A percentile compares a stretch with the other conserved stretches of the same genome.
Evolutionary conservation across 2,113 vertebrate species (phyloP).

Genomic region (Macrotis lagotis): DNA sequence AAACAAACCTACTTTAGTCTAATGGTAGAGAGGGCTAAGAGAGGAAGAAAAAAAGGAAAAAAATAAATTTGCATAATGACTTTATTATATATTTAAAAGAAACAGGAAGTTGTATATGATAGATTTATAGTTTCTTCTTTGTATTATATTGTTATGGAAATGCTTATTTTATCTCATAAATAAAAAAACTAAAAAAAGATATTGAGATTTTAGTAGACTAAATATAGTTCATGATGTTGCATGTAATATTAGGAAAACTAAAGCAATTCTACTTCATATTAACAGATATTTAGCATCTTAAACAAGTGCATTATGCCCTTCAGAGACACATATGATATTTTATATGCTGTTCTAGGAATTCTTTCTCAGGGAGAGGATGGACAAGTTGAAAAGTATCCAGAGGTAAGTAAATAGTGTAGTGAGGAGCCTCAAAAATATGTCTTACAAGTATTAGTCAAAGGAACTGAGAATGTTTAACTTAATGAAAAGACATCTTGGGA

Average conservation of each 20-base stretch:
- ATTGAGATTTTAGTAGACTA: background rate
- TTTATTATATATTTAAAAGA: no score
- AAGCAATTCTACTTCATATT: background rate
- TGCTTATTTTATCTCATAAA: no score
- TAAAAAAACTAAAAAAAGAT: no score
- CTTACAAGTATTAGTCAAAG: background rate
- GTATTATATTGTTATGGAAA: no score
- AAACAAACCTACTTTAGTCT: no score
- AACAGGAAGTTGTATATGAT: no score
- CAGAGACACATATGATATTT: background rate
- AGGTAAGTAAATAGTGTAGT: background rate
- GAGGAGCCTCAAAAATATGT: background rate
- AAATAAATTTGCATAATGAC: no score
- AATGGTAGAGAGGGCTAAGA: no score
- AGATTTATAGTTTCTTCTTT: no score
- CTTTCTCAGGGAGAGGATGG: background rate
- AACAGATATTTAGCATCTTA: background rate
- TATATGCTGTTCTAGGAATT: background rate
- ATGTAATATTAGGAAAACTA: background rate
- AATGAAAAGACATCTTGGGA: background rate
- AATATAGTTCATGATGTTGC: background rate
- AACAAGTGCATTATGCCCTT: background rate
- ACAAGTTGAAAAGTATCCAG: background rate
- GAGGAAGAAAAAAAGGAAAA: no score
- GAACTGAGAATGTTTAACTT: background rate